Percentiles rank a stretch among this genome's conserved stretches.
Conservation (phyloP, 2,888 invertebrate species). For the Cryptocephalus moraei region DNA sequence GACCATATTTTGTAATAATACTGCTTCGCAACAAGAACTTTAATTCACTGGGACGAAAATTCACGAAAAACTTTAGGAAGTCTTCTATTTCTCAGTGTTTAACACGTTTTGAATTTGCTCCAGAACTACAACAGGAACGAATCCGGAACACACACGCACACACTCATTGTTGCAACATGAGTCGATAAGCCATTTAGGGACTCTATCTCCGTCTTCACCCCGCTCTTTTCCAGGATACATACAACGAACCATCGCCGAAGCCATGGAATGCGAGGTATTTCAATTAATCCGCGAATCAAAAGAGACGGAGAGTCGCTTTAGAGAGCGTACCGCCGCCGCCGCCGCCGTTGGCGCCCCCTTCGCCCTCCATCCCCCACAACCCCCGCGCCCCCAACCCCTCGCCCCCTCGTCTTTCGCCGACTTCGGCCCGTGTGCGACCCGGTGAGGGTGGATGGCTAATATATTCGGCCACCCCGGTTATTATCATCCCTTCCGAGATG, state of each 20-base stretch:
- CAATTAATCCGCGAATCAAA: slow-evolving; percentile 42
- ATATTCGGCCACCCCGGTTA: too few species aligned
- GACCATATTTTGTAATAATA: too few species aligned
- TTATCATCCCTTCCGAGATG: too few species aligned
- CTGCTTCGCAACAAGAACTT: too few species aligned
- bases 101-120: too few species aligned
- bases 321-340: slow-evolving; percentile 12
- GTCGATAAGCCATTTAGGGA: slow-evolving; percentile 9
- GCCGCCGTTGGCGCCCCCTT: slow-evolving; percentile 5
- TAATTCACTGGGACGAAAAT: too few species aligned
- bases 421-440: neutral
- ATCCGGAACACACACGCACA: slow-evolving; percentile 1
- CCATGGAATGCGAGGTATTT: slow-evolving; percentile 40
- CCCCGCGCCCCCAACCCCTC: neutral
- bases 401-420: neutral
- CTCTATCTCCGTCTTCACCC: slow-evolving; percentile 20
- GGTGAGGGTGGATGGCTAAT: neutral
- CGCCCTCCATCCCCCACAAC: neutral
- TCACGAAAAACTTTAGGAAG: too few species aligned
- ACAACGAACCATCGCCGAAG: slow-evolving; percentile 24
- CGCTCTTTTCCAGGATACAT: slow-evolving; percentile 25
- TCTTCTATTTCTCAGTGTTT: too few species aligned
- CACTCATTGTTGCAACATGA: slow-evolving; percentile 7
- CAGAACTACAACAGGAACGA: too few species aligned
- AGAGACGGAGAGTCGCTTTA: slow-evolving; percentile 29